phyloP scores from a whole-genome alignment of 2,888 invertebrate genomes.

The Metopia argyrocephala region DNA sequence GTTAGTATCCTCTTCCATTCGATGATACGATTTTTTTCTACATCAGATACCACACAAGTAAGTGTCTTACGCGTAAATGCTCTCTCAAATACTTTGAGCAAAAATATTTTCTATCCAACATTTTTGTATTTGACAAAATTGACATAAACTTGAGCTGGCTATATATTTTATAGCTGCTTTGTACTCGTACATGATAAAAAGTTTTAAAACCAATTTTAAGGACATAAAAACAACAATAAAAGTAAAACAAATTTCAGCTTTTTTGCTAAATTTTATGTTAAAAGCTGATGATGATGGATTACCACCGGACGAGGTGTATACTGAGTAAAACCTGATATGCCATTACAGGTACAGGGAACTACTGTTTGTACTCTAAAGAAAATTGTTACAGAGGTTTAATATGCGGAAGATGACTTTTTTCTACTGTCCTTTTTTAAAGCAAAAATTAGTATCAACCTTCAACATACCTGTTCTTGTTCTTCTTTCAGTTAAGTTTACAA shows the following conservation, averaged over 20 bases:
- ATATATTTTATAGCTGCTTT: background rate
- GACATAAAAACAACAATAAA: conserved; percentile 20
- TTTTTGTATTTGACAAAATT: background rate
- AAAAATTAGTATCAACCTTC: no score
- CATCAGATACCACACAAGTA: no score
- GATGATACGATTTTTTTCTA: background rate
- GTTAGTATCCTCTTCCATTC: background rate
- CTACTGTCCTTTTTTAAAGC: no score
- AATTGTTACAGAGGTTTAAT: no score
- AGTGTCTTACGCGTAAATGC: no score
- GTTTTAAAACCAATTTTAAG: conserved; percentile 47
- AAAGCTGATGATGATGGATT: conserved; percentile 58
- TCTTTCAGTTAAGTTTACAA: no score
- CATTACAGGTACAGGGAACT: conserved; percentile 8
- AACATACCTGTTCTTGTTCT: conserved; percentile 20
- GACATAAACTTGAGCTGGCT: background rate
- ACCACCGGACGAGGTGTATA: conserved; percentile 37
- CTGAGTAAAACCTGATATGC: conserved; percentile 21
- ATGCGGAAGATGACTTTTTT: background rate
- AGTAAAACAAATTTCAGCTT: conserved; percentile 20
- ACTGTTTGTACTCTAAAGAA: no score
- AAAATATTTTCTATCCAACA: no score
- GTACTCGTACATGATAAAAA: background rate
- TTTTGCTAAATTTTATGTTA: conserved; percentile 13
- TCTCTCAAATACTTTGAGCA: no score